Evolutionary conservation across 2,113 vertebrate species (phyloP).

Genomic region (Sinocyclocheilus anophthalmus): DNA sequence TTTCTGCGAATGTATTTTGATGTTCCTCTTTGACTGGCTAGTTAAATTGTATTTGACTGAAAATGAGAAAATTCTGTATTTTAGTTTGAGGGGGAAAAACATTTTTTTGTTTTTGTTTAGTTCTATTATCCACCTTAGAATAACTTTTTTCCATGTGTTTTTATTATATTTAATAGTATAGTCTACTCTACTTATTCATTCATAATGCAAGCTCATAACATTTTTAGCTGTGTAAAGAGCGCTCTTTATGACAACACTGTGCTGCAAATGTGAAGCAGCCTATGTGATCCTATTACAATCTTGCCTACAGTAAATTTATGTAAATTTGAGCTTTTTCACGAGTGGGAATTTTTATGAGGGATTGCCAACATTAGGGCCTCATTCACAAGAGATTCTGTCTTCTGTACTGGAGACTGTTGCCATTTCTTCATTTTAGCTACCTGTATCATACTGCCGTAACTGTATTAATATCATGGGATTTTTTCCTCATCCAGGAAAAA

Average conservation of each 20-base stretch:
- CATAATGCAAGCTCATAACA: background rate
- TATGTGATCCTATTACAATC: conserved; percentile 5
- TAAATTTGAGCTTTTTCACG: conserved; percentile 5
- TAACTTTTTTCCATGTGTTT: background rate
- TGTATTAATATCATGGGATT: background rate
- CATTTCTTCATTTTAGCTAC: conserved; percentile 1
- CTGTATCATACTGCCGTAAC: no score
- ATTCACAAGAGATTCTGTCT: background rate
- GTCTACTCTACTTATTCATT: background rate
- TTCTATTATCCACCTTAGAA: background rate
- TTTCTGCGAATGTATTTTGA: background rate
- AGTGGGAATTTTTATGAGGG: conserved; percentile 15
- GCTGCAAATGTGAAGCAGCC: conserved; percentile 5
- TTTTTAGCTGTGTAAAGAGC: background rate
- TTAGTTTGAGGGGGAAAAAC: background rate
- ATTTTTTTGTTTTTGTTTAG: background rate
- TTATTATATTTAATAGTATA: background rate
- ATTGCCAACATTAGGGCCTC: conserved; percentile 1
- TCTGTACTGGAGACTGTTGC: background rate
- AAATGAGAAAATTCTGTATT: background rate
- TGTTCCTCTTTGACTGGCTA: background rate
- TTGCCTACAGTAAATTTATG: conserved; percentile 28
- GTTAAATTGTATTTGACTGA: background rate
- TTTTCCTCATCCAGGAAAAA: background rate
- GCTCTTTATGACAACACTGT: background rate